These are phyloP conservation scores for Drosophila teissieri DNA, from an alignment of 1,140 invertebrate species.

Conservation along the genomic window DNA sequence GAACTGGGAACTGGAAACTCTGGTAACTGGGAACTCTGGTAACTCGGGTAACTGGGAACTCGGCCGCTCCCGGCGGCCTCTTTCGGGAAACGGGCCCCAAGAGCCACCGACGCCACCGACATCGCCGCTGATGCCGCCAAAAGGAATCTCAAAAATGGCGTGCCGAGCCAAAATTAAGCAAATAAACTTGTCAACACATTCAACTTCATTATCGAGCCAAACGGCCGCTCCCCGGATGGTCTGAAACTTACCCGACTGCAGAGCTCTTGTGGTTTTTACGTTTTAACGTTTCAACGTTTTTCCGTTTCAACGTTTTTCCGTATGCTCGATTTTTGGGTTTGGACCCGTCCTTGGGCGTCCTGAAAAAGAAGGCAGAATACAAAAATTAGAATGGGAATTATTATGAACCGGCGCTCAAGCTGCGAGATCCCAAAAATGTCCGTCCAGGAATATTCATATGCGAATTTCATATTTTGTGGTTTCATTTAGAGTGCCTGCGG, in stretches of 20 bases:
- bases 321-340: background rate
- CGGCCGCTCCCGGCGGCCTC: conserved; percentile 47
- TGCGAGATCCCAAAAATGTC: conserved; percentile 15
- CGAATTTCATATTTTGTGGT: conserved; percentile 41
- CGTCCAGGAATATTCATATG: conserved; percentile 45
- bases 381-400: conserved; percentile 10
- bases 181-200: conserved; percentile 76
- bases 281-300: conserved; percentile 1
- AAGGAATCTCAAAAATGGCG: conserved; percentile 62
- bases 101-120: background rate
- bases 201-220: conserved; percentile 65
- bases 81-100: conserved; percentile 24
- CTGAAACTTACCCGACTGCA: conserved; percentile 45
- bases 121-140: background rate
- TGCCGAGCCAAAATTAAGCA: conserved; percentile 64
- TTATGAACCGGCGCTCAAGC: conserved; percentile 24
- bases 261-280: conserved; percentile 19
- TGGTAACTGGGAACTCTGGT: background rate
- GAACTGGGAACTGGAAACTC: background rate
- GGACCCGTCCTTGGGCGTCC: conserved; percentile 18
- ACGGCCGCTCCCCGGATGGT: conserved; percentile 24
- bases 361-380: background rate
- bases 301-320: background rate
- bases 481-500: conserved; percentile 40
- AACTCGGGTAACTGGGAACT: background rate